Evolutionary conservation across 2,888 invertebrate genomes (phyloP).

Genomic region (Scaptomyza cyrtandrae): DNA sequence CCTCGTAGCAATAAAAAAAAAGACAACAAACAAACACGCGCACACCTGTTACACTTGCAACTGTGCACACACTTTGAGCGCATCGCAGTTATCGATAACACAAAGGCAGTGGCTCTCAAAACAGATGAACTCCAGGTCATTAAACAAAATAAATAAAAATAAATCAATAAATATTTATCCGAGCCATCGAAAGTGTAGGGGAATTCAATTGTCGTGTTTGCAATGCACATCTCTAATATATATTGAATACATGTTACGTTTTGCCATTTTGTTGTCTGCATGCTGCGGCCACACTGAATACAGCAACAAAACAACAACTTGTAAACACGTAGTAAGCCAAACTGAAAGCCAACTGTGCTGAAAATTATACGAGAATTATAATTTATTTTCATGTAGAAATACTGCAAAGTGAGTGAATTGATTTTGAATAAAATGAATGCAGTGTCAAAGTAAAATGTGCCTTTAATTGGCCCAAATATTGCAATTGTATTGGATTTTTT

Average conservation of each 20-base stretch:
- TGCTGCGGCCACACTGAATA: constrained; percentile 41
- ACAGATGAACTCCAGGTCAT: background rate
- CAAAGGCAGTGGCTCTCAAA: background rate
- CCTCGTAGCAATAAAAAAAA: constrained; percentile 47
- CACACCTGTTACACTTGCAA: constrained; percentile 28
- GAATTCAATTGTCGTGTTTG: background rate
- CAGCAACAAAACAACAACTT: constrained; percentile 44
- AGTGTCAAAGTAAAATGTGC: constrained; percentile 16
- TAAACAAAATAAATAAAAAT: too few relatives aligned
- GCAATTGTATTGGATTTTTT: constrained; percentile 33
- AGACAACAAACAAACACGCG: constrained; percentile 40
- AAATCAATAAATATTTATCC: background rate
- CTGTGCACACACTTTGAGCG: constrained; percentile 23
- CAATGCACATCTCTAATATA: constrained; percentile 26
- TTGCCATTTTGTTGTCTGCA: constrained; percentile 15
- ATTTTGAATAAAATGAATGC: background rate
- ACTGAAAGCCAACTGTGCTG: constrained; percentile 22
- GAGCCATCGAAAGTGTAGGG: background rate
- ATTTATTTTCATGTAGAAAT: constrained; percentile 2
- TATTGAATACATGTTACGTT: constrained; percentile 3
- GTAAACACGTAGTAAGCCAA: constrained; percentile 57
- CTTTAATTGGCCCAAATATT: constrained; percentile 7
- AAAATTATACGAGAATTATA: constrained; percentile 4
- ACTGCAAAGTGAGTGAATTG: constrained; percentile 22
- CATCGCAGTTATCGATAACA: constrained; percentile 40